phyloP scores from a whole-genome alignment of 2,797 vertebrate species.

The Catharus ustulatus region DNA sequence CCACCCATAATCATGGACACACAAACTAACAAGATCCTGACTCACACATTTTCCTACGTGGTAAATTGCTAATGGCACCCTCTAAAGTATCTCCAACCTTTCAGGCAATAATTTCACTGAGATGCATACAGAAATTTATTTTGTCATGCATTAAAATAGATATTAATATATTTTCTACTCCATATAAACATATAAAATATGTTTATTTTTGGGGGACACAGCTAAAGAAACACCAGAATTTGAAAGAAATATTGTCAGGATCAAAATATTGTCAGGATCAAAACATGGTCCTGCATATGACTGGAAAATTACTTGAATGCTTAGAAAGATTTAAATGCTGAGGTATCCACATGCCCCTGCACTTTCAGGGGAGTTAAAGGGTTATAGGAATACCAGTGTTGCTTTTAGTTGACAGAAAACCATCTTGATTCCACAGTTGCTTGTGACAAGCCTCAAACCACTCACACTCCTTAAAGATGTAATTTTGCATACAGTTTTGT shows the following conservation, averaged over 20 bases:
- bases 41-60: not conserved
- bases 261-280: not conserved
- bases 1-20: not conserved
- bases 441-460: not conserved
- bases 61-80: not conserved
- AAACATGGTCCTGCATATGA: fast-evolving
- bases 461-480: not conserved
- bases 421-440: not conserved
- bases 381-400: not conserved
- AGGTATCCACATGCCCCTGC: not conserved
- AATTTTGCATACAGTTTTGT: not conserved
- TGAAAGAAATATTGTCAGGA: not conserved
- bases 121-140: not conserved
- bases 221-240: not conserved
- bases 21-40: not conserved
- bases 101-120: not conserved
- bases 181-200: not conserved
- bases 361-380: not conserved
- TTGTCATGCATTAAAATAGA: not conserved
- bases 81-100: not conserved
- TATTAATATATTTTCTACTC: not conserved
- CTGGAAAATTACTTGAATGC: not conserved
- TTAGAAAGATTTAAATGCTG: not conserved
- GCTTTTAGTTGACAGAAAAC: not conserved
- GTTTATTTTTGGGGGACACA: not conserved